These are phyloP conservation scores for Australoheros scitulus DNA, from an alignment of 2,113 vertebrate species.

Conservation along the genomic window DNA sequence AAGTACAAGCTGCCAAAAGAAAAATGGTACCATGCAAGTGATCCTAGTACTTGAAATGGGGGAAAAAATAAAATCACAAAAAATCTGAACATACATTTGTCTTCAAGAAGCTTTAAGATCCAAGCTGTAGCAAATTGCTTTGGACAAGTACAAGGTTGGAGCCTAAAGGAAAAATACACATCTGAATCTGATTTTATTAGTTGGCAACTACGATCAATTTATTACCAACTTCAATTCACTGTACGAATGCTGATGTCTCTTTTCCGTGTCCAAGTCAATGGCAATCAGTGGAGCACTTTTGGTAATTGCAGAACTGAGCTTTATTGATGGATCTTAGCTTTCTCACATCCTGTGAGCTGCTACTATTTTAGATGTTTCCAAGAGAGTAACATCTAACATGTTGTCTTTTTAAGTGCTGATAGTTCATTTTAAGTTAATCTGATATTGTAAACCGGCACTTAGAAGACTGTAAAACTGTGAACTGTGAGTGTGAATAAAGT, in stretches of 20 bases:
- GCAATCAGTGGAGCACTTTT: conserved; percentile 10
- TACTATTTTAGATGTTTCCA: neutral
- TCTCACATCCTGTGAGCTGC: neutral
- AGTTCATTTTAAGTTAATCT: neutral
- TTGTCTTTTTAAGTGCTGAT: conserved; percentile 6
- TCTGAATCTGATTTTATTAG: neutral
- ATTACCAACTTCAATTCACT: neutral
- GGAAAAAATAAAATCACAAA: neutral
- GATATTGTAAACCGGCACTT: neutral
- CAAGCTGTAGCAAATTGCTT: neutral
- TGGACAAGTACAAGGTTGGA: neutral
- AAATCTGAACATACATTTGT: neutral
- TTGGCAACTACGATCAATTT: neutral
- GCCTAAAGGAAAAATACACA: neutral
- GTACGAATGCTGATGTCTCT: neutral
- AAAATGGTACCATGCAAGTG: neutral
- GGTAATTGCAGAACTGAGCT: conserved; percentile 4
- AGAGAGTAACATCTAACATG: neutral
- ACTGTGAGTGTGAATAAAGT: neutral
- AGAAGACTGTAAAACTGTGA: neutral
- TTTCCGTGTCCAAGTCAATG: neutral
- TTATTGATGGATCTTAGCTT: neutral
- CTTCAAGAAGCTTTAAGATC: neutral
- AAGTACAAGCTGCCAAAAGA: neutral
- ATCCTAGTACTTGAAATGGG: neutral